A percentile compares a stretch with the other conserved stretches of the same genome.
These are phyloP conservation scores for Protobothrops mucrosquamatus DNA, from an alignment of 2,113 vertebrate species.

Conservation along the genomic window DNA sequence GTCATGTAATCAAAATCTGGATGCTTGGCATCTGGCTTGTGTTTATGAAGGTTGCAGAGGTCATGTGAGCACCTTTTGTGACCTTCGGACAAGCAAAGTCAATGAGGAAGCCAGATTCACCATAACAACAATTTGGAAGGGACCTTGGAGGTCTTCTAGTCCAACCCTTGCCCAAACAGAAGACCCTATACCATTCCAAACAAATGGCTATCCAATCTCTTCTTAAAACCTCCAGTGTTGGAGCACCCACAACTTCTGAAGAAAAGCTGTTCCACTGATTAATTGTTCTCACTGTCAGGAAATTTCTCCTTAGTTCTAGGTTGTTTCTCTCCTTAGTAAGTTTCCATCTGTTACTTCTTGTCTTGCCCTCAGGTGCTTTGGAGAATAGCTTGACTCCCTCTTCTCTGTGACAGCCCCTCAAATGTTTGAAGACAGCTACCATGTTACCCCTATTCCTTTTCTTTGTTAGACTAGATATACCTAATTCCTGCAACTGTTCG, in stretches of 20 bases:
- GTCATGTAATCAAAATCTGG: too few species aligned
- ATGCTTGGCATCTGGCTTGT: background rate
- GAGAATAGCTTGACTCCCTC: too few species aligned
- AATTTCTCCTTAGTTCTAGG: background rate
- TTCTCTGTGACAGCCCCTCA: background rate
- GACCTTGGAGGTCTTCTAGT: background rate
- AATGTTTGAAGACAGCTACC: background rate
- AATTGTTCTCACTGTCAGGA: background rate
- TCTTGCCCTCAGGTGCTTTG: too few species aligned
- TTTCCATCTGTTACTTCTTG: background rate
- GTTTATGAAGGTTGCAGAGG: background rate
- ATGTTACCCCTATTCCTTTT: background rate
- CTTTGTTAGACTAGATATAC: background rate
- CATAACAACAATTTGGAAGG: background rate
- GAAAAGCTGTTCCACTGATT: background rate
- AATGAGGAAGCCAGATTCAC: background rate
- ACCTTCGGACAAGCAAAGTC: too few species aligned
- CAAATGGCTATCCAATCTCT: background rate
- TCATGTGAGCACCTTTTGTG: background rate
- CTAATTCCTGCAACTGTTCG: too few species aligned
- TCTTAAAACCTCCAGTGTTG: background rate
- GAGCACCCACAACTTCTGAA: background rate
- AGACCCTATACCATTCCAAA: background rate
- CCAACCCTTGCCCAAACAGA: background rate
- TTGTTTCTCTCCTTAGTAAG: background rate